Conservation (phyloP, 2,797 vertebrate species). For the Notolepis coatsorum region DNA sequence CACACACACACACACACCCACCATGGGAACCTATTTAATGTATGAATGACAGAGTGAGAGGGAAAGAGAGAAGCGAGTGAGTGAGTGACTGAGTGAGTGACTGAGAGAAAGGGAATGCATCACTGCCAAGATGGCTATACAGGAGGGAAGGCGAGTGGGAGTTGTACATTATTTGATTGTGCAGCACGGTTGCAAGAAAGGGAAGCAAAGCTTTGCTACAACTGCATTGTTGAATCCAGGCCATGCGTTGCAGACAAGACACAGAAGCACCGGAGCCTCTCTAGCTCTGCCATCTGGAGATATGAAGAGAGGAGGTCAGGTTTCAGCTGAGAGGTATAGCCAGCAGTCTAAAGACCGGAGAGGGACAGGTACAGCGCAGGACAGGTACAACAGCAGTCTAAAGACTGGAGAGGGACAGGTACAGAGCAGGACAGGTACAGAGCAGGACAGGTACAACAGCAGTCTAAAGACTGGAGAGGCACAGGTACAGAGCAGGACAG, state of each 20-base stretch:
- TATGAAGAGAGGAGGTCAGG: conserved; percentile 53
- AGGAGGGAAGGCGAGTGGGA: conserved; percentile 56
- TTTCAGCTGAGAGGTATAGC: conserved; percentile 33
- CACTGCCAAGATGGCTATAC: conserved; percentile 60
- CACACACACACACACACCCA: conserved; percentile 38
- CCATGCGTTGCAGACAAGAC: conserved; percentile 57
- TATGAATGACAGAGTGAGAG: conserved; percentile 28
- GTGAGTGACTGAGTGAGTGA: conserved; percentile 20
- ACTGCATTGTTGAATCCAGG: conserved; percentile 71
- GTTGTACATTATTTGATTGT: conserved; percentile 75
- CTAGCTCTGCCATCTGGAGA: conserved; percentile 66
- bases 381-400: too few relatives aligned
- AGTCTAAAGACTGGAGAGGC: too few relatives aligned
- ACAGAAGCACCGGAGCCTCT: conserved; percentile 56
- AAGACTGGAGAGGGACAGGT: too few relatives aligned
- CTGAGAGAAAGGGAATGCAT: conserved; percentile 45
- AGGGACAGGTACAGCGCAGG: too few relatives aligned
- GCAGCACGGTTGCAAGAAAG: conserved; percentile 57
- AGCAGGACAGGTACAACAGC: conserved; percentile 40
- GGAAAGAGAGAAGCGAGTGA: conserved; percentile 31
- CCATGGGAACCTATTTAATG: conserved; percentile 24
- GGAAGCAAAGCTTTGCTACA: conserved; percentile 61
- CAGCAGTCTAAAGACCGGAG: conserved; percentile 36
- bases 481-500: too few relatives aligned
- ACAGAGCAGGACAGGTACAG: conserved; percentile 41